Evolutionary conservation across 2,113 vertebrate genomes (phyloP).

Genomic region (Pitta sordida): DNA sequence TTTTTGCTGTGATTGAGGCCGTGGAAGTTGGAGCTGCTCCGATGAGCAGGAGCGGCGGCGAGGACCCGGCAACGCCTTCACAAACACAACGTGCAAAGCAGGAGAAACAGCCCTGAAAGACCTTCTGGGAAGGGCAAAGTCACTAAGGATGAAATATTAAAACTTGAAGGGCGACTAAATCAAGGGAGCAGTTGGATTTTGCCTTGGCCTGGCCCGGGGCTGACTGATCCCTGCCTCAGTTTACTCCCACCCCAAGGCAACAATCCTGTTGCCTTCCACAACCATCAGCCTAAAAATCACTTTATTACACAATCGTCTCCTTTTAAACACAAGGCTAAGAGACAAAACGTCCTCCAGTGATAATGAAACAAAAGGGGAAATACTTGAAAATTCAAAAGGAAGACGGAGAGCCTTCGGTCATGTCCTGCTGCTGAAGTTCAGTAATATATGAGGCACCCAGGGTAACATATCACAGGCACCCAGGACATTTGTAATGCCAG

Average conservation of each 20-base stretch:
- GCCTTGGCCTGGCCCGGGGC: not conserved
- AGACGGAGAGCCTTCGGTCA: not conserved
- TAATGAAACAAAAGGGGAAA: not conserved
- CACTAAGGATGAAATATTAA: not conserved
- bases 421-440: not conserved
- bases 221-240: not conserved
- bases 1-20: not conserved
- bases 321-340: not conserved
- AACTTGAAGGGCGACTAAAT: not conserved
- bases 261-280: not conserved
- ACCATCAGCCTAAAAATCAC: not conserved
- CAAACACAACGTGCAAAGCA: not conserved
- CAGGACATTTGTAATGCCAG: not conserved
- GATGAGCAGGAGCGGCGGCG: fast-evolving
- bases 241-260: not conserved
- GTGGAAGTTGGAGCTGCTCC: not conserved
- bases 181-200: not conserved
- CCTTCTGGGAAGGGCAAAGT: not conserved
- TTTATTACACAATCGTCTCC: not conserved
- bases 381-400: not conserved
- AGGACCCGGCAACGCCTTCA: not conserved
- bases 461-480: not conserved
- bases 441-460: not conserved
- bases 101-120: not conserved
- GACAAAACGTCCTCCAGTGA: not conserved